A percentile compares a stretch with the other conserved stretches of the same genome.
Evolutionary conservation across 1,140 invertebrate species (phyloP).

Genomic region (Drosophila tristis): DNA sequence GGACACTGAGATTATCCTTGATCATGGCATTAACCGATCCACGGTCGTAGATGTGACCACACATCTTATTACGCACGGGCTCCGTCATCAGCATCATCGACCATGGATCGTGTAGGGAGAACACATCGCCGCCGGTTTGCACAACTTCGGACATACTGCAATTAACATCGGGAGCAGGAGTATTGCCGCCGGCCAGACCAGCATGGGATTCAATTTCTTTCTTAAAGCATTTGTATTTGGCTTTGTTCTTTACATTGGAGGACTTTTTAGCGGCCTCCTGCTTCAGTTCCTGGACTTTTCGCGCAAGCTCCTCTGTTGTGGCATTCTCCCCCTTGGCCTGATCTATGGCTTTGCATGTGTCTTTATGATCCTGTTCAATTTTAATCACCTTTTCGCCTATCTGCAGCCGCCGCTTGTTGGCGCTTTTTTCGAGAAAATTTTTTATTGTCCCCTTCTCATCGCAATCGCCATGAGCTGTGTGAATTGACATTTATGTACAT

Average conservation of each 20-base stretch:
- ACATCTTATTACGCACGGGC: slow-evolving; percentile 48
- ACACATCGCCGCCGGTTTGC: slow-evolving; percentile 6
- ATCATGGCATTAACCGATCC: slow-evolving; percentile 42
- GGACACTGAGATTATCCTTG: slow-evolving; percentile 17
- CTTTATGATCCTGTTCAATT: slow-evolving; percentile 5
- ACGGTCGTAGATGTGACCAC: slow-evolving; percentile 59
- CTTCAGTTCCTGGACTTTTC: not conserved
- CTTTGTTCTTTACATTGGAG: slow-evolving; percentile 14
- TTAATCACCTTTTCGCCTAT: slow-evolving; percentile 24
- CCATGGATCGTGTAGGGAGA: slow-evolving; percentile 58
- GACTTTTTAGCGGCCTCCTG: slow-evolving; percentile 11
- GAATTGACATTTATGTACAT: not conserved
- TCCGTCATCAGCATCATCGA: slow-evolving; percentile 48
- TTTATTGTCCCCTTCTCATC: slow-evolving; percentile 3
- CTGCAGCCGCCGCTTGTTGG: slow-evolving; percentile 10
- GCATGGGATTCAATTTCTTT: not conserved
- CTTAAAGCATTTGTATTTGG: slow-evolving; percentile 43
- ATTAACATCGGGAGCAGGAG: slow-evolving; percentile 10
- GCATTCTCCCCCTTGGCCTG: slow-evolving; percentile 1
- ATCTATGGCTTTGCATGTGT: slow-evolving; percentile 20
- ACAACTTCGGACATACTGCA: slow-evolving; percentile 7
- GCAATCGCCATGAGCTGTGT: not conserved
- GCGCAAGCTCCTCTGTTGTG: slow-evolving; percentile 31
- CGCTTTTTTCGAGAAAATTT: slow-evolving; percentile 12
- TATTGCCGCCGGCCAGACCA: not conserved